A percentile compares a stretch with the other conserved stretches of the same genome.
phyloP scores from a whole-genome alignment of 2,888 invertebrate species.

The Dione vanillae region DNA sequence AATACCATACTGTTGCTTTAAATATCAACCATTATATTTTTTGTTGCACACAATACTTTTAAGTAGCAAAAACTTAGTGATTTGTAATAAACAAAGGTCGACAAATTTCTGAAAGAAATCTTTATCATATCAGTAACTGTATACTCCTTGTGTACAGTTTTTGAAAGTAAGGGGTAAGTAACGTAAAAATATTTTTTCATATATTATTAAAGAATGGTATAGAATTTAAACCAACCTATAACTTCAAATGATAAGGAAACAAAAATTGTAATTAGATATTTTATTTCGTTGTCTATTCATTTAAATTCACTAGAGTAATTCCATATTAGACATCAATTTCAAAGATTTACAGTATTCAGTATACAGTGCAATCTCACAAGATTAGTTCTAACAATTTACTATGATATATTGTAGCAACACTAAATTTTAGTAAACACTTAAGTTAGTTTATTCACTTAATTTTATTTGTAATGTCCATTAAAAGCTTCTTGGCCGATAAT shows the following conservation, averaged over 20 bases:
- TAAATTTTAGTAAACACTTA: slow-evolving; percentile 24
- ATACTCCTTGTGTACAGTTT: no score
- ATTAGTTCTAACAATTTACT: slow-evolving; percentile 32
- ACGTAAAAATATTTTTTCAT: no score
- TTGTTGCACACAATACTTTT: no score
- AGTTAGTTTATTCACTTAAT: neutral
- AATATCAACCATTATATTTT: no score
- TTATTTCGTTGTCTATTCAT: slow-evolving; percentile 48
- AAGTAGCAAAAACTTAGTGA: no score
- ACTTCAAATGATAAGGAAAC: slow-evolving; percentile 16
- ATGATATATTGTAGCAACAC: slow-evolving; percentile 34
- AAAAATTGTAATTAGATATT: slow-evolving; percentile 34
- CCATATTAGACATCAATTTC: slow-evolving; percentile 39
- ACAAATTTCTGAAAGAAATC: no score
- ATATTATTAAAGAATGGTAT: no score
- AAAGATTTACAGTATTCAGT: slow-evolving; percentile 34
- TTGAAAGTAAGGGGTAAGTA: no score
- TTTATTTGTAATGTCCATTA: slow-evolving; percentile 1
- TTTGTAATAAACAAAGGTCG: no score
- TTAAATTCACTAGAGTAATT: slow-evolving; percentile 39
- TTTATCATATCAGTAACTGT: no score
- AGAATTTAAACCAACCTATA: no score
- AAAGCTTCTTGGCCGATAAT: neutral
- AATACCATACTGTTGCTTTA: no score
- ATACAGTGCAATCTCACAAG: slow-evolving; percentile 31